phyloP scores from a whole-genome alignment of 2,797 vertebrate genomes.

The Sebastes steindachneri region DNA sequence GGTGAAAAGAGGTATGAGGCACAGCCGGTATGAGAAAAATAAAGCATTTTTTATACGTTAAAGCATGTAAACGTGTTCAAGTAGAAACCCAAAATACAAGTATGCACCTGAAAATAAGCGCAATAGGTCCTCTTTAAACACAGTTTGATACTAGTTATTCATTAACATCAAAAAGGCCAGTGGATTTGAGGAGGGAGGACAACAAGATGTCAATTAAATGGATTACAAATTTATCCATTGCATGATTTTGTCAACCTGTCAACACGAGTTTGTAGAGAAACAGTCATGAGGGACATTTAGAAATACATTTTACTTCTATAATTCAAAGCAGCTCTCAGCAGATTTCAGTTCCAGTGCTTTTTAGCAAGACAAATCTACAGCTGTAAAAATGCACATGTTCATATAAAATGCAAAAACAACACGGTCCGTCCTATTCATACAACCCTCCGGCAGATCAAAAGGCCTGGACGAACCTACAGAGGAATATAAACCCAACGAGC shows the following conservation, averaged over 20 bases:
- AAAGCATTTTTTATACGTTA: too few species aligned
- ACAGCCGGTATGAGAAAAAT: too few species aligned
- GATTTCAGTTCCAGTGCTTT: background rate
- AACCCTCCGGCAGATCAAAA: constrained; percentile 47
- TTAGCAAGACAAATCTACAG: constrained; percentile 1
- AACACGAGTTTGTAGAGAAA: background rate
- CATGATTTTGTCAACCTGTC: background rate
- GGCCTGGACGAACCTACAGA: constrained; percentile 20
- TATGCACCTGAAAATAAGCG: background rate
- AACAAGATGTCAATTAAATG: background rate
- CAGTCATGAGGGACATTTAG: background rate
- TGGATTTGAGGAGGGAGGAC: background rate
- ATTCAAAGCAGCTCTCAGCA: background rate
- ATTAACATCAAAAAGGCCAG: constrained; percentile 4
- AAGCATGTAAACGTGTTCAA: background rate
- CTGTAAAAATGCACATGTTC: constrained; percentile 16
- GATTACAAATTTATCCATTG: background rate
- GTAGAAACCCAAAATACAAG: background rate
- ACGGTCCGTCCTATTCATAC: background rate
- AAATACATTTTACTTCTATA: background rate
- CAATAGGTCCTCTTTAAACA: background rate
- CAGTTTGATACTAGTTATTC: background rate
- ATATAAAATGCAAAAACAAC: constrained; percentile 28
- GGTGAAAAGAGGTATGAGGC: too few species aligned
- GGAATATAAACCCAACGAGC: constrained; percentile 63